A percentile compares a stretch with the other conserved stretches of the same genome.
Evolutionary conservation across 2,888 invertebrate genomes (phyloP).

Genomic region (Fabriciana adippe): DNA sequence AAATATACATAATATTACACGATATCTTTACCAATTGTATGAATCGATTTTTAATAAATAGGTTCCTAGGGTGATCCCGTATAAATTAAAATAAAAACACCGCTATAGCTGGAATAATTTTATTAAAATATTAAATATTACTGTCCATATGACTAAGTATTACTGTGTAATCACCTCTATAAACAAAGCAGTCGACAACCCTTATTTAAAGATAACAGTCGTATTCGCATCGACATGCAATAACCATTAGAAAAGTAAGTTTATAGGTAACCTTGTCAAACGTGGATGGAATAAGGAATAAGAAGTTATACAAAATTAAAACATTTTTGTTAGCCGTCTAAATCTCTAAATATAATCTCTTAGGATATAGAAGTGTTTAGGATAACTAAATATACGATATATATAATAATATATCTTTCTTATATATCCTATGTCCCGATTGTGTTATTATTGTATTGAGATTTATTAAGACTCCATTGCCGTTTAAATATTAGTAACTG

Average conservation of each 20-base stretch:
- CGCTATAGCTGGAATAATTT: too few species aligned
- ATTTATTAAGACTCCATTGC: too few species aligned
- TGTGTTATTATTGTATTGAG: too few species aligned
- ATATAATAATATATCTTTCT: not conserved
- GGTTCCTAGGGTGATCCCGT: too few species aligned
- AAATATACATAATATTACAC: too few species aligned
- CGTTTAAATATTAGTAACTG: too few species aligned
- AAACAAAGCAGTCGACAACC: constrained; percentile 19
- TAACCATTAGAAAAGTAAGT: constrained; percentile 28
- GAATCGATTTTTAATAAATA: too few species aligned
- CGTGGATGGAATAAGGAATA: constrained; percentile 22
- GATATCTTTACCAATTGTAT: too few species aligned
- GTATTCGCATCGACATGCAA: constrained; percentile 19
- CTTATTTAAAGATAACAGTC: constrained; percentile 11
- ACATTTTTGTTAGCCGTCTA: not conserved
- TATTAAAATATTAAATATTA: too few species aligned
- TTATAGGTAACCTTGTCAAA: constrained; percentile 33
- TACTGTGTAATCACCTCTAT: not conserved
- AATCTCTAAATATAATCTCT: not conserved
- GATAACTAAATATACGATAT: not conserved
- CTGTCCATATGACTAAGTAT: too few species aligned
- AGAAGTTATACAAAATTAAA: not conserved
- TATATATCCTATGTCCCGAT: too few species aligned
- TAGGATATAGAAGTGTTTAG: not conserved
- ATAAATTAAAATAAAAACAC: too few species aligned